Percentiles rank a stretch among this genome's conserved stretches.
phyloP scores from a whole-genome alignment of 2,888 invertebrate genomes.

The Arrhopalites spinosus region DNA sequence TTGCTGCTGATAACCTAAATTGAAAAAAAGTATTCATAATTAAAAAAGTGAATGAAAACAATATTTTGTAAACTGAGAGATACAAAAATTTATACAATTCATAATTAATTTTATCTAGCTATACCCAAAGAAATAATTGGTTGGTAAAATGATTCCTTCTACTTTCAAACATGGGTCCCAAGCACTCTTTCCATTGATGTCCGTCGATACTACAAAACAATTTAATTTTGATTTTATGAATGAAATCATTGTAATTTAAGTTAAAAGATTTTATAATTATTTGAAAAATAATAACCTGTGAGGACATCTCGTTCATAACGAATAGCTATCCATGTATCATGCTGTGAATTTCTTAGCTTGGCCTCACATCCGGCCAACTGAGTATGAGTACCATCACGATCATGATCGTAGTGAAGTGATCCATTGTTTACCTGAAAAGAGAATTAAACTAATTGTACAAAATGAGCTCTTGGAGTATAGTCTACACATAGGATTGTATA shows the following conservation, averaged over 20 bases:
- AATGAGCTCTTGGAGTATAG: not conserved
- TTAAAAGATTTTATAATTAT: no score
- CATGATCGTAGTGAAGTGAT: constrained; percentile 93
- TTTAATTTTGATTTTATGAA: constrained; percentile 6
- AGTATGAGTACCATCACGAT: constrained; percentile 96
- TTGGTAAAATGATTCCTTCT: constrained; percentile 86
- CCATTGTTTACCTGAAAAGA: constrained; percentile 79
- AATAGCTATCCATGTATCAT: constrained; percentile 88
- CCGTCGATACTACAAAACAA: constrained; percentile 76
- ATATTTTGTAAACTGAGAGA: no score
- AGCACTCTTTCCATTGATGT: constrained; percentile 85
- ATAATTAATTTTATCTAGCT: no score
- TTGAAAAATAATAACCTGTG: no score
- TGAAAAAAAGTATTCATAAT: no score
- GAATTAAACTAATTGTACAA: not conserved
- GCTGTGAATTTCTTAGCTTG: constrained; percentile 85
- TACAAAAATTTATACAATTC: no score
- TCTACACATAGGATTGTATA: not conserved
- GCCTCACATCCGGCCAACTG: constrained; percentile 96
- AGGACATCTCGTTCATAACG: constrained; percentile 89
- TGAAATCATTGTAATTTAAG: not conserved
- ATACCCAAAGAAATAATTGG: constrained; percentile 96
- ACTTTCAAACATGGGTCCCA: constrained; percentile 95
- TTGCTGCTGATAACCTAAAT: constrained; percentile 90
- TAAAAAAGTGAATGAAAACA: no score